Evolutionary conservation across 2,888 invertebrate genomes (phyloP), one percentile per base, ranked within the genome.

Genomic region (Agelastica alni): DNA sequence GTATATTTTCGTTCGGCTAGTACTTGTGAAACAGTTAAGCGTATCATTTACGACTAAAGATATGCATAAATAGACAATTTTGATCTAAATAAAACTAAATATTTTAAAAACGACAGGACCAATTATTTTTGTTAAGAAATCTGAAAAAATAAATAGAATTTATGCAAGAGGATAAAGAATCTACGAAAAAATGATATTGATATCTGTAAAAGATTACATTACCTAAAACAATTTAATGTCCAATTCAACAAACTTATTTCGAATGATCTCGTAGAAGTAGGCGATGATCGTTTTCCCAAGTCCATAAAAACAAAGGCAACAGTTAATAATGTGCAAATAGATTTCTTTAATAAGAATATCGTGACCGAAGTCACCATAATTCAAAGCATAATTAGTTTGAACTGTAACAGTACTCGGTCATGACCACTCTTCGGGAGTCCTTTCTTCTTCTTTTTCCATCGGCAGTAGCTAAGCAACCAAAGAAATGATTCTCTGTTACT

Each of bases 341-440:
- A 62, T 57, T 58, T 61, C 56, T 53, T 56, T 58, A 59, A 61
- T 61, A 61, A 56, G 51, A 54, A 54, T 41, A 51, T 61, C 63
- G 63, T 63, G 63, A 63, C 58, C 42, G 41, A 36, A 59, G 54
- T 61, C 56, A 47, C 59, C 52, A 63, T 61, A 61, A 58, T 56
- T 57, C 58, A 60, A 59, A 45, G 46, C 60, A 51, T 63, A 63
- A 63, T 63, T 61, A 63, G 56, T 56, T 60, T 63, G 61, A 61
- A 61, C 63, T 60, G 60, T 61, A 63, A 59, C 59, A 58, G 61
- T 57, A 58, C 60, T 57, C 60, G 61, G 63, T 63, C 63, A 63
- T 63, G 63, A 63, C 58, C 63, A 63, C 47, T 58, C 53, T 61
- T 58, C 52, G 51, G 54, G 34, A 49, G 49, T 49, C 32, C 18